These are phyloP conservation scores for Festucalex cinctus DNA, from an alignment of 2,113 vertebrate genomes.

Conservation along the genomic window DNA sequence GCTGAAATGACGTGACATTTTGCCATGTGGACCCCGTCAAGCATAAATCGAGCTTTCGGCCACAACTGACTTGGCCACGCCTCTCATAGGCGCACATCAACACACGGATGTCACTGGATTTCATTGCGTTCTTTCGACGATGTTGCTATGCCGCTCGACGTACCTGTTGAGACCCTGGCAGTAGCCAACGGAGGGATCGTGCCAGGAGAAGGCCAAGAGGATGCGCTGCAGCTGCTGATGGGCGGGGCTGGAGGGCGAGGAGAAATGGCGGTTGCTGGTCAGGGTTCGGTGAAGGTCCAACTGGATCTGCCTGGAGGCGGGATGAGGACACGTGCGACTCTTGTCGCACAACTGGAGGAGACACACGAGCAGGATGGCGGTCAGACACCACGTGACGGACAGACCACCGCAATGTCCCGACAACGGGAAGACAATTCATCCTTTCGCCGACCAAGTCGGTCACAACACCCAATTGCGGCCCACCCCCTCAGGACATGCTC, in stretches of 20 bases:
- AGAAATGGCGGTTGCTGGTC: constrained; percentile 87
- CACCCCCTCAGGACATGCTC: no score
- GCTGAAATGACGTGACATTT: no score
- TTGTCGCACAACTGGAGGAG: constrained; percentile 70
- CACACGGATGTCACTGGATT: no score
- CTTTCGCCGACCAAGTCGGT: no score
- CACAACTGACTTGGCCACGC: no score
- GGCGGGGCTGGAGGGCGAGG: constrained; percentile 78
- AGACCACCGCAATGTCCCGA: no score
- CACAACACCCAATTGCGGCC: no score
- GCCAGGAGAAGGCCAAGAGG: constrained; percentile 91
- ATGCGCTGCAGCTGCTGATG: constrained; percentile 83
- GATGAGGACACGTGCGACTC: constrained; percentile 70
- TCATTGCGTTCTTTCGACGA: no score
- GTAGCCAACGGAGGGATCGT: constrained; percentile 88
- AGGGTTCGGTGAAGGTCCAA: constrained; percentile 92
- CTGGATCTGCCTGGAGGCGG: constrained; percentile 87
- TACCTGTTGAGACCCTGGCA: constrained; percentile 96
- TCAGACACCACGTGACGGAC: background rate
- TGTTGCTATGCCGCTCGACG: background rate
- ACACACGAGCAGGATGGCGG: background rate
- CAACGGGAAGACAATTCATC: no score
- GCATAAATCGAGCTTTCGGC: no score
- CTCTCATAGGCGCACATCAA: no score
- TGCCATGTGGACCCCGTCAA: no score